These are phyloP conservation scores for Colistium nudipinnis DNA, from an alignment of 2,113 vertebrate species.

Conservation along the genomic window DNA sequence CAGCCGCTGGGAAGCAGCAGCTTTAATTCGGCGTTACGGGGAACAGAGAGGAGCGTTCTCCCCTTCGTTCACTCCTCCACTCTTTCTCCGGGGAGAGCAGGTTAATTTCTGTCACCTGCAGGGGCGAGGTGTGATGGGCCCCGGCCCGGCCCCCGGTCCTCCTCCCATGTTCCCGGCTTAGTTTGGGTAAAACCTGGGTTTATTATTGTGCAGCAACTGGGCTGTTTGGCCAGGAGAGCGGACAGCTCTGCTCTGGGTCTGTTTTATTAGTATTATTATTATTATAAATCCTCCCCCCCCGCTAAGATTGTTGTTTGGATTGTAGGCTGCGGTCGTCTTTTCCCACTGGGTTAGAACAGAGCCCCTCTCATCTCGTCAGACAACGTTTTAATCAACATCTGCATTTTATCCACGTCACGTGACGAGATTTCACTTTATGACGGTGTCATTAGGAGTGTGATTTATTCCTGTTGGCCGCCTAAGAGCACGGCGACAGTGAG, in stretches of 20 bases:
- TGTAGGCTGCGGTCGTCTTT: constrained; percentile 25
- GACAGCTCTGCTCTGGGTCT: constrained; percentile 21
- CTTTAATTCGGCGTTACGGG: constrained; percentile 55
- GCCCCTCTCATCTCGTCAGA: constrained; percentile 61
- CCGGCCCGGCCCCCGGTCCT: constrained; percentile 50
- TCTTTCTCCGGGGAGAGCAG: constrained; percentile 46
- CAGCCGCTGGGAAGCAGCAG: constrained; percentile 61
- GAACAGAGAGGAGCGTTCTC: constrained; percentile 26
- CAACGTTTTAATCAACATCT: constrained; percentile 67
- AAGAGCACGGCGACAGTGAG: constrained; percentile 8
- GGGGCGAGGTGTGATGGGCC: constrained; percentile 58
- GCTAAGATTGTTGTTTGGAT: constrained; percentile 53
- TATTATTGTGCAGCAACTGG: constrained; percentile 51
- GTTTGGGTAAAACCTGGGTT: constrained; percentile 65
- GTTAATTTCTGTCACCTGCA: constrained; percentile 65
- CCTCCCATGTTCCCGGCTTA: constrained; percentile 60
- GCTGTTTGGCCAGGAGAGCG: constrained; percentile 39
- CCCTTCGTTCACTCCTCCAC: constrained; percentile 2
- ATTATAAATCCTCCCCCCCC: not conserved
- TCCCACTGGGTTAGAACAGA: constrained; percentile 54
- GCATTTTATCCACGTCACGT: constrained; percentile 53
- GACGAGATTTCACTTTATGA: constrained; percentile 43
- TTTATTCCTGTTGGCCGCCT: constrained; percentile 22
- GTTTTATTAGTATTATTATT: too few species aligned
- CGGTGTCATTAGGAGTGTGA: constrained; percentile 46